phyloP scores from a whole-genome alignment of 2,888 invertebrate genomes.

The Acanthacorydalis orientalis region DNA sequence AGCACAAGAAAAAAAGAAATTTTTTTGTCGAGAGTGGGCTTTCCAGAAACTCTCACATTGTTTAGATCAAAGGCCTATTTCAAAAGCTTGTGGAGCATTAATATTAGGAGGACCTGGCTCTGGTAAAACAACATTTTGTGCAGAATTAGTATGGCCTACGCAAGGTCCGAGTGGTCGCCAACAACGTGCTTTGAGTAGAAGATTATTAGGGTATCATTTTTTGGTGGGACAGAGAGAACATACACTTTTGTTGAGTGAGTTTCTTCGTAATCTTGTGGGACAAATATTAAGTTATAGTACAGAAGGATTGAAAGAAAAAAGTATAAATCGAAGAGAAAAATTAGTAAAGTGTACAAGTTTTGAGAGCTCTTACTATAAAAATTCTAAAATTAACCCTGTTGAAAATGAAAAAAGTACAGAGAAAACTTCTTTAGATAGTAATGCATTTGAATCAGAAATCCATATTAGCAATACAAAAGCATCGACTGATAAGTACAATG shows the following conservation, averaged over 20 bases:
- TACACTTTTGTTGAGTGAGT: slow-evolving; percentile 69
- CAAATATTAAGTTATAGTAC: slow-evolving; percentile 64
- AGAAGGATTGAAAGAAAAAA: slow-evolving; percentile 27
- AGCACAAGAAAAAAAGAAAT: slow-evolving; percentile 48
- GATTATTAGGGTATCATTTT: slow-evolving; percentile 76
- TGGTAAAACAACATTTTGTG: slow-evolving; percentile 83
- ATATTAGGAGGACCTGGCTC: slow-evolving; percentile 85
- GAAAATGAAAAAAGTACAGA: slow-evolving; percentile 18
- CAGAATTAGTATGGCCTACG: slow-evolving; percentile 59
- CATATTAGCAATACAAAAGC: background rate
- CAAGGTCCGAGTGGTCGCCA: slow-evolving; percentile 47
- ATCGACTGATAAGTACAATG: background rate
- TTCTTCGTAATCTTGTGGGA: slow-evolving; percentile 68
- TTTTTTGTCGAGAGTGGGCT: slow-evolving; percentile 91
- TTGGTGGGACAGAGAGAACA: slow-evolving; percentile 73
- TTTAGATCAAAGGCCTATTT: slow-evolving; percentile 69
- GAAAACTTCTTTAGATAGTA: slow-evolving; percentile 13
- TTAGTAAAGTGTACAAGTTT: slow-evolving; percentile 21
- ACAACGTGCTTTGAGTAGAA: slow-evolving; percentile 54
- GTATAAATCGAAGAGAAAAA: slow-evolving; percentile 17
- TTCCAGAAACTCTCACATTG: slow-evolving; percentile 86
- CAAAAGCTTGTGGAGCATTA: slow-evolving; percentile 76
- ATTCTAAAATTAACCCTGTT: too few relatives aligned
- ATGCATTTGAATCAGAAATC: background rate
- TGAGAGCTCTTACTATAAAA: slow-evolving; percentile 30